Percentiles rank a stretch among this genome's conserved stretches.
Evolutionary conservation across 2,888 invertebrate species (phyloP).

Genomic region (Conops quadrifasciatus): DNA sequence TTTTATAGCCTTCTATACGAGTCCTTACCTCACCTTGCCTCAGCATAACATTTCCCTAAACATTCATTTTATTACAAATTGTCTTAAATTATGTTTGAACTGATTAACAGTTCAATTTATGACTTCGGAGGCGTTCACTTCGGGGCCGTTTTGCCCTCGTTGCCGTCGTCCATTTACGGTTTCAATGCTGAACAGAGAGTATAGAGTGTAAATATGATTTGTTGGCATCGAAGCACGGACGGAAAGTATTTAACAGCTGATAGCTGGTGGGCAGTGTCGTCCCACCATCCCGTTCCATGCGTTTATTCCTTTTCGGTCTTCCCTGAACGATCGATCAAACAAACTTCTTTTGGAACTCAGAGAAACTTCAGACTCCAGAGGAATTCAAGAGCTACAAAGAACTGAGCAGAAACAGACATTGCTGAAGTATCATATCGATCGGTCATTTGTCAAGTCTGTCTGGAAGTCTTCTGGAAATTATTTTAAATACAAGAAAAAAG

Average conservation of each 20-base stretch:
- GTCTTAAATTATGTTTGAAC: constrained; percentile 50
- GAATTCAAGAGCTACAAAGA: no score
- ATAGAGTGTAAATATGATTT: constrained; percentile 44
- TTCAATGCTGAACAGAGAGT: constrained; percentile 45
- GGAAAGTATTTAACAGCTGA: constrained; percentile 11
- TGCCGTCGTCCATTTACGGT: constrained; percentile 10
- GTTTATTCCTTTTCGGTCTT: no score
- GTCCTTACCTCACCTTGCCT: no score
- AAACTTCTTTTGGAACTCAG: not conserved
- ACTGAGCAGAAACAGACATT: no score
- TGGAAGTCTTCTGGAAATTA: no score
- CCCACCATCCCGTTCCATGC: no score
- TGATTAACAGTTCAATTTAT: constrained; percentile 53
- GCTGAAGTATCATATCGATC: no score
- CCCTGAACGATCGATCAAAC: not conserved
- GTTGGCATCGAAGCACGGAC: not conserved
- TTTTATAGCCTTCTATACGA: no score
- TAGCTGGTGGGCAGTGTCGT: no score
- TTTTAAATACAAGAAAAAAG: no score
- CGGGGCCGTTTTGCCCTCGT: constrained; percentile 12
- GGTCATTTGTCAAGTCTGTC: no score
- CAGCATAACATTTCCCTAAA: constrained; percentile 4
- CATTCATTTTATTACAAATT: constrained; percentile 39
- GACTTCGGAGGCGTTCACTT: constrained; percentile 46
- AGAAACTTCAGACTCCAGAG: not conserved